Conservation (phyloP, 1,140 invertebrate species). For the Coelopa frigida region DNA sequence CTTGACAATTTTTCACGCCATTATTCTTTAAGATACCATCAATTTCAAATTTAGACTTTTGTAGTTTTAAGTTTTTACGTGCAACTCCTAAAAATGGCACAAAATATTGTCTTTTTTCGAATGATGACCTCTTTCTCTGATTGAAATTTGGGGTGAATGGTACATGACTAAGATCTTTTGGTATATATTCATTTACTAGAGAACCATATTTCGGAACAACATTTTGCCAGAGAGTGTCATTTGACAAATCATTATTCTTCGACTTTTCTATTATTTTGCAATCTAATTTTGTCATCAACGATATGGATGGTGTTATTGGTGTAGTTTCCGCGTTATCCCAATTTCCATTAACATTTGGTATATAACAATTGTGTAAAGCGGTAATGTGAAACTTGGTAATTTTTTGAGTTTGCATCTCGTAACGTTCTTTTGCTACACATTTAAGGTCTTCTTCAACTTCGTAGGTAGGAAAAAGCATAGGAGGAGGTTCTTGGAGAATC, state of each 20-base stretch:
- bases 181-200: constrained; percentile 26
- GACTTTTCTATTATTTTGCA: too few species aligned
- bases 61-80: too few species aligned
- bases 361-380: constrained; percentile 40
- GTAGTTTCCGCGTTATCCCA: constrained; percentile 41
- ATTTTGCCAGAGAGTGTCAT: too few species aligned
- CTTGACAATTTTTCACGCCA: too few species aligned
- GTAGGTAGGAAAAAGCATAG: constrained; percentile 12
- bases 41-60: too few species aligned
- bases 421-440: constrained; percentile 35
- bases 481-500: too few species aligned
- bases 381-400: constrained; percentile 37
- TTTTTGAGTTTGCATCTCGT: constrained; percentile 29
- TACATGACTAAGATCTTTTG: constrained; percentile 30
- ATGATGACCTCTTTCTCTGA: constrained; percentile 9
- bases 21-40: too few species aligned
- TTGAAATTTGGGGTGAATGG: constrained; percentile 15
- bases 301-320: too few species aligned
- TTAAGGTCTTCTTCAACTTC: constrained; percentile 33
- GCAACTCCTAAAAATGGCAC: too few species aligned
- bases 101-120: too few species aligned
- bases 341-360: constrained; percentile 57
- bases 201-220: constrained; percentile 39
- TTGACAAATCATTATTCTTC: too few species aligned
- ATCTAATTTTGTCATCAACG: too few species aligned